Percentiles rank a stretch among this genome's conserved stretches.
These are phyloP conservation scores for Myodes glareolus DNA, from an alignment of 2,113 vertebrate species.

Conservation along the genomic window DNA sequence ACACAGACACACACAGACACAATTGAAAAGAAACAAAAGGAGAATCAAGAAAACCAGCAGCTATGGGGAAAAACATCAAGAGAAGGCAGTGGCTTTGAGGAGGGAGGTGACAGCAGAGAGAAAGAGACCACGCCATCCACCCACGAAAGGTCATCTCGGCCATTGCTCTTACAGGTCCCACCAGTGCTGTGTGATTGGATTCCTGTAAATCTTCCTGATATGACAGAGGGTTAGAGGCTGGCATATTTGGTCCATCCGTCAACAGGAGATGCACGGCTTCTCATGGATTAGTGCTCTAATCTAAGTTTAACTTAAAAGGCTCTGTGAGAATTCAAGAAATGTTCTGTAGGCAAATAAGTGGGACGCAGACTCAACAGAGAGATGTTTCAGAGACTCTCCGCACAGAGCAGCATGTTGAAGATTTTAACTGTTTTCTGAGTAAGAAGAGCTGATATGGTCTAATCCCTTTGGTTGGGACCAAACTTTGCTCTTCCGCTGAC, in stretches of 20 bases:
- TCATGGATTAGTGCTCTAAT: not conserved
- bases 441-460: not conserved
- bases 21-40: not conserved
- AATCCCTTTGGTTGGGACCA: not conserved
- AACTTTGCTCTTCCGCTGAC: not conserved
- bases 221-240: not conserved
- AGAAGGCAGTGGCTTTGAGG: not conserved
- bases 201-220: not conserved
- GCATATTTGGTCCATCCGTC: not conserved
- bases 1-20: not conserved
- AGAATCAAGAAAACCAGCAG: not conserved
- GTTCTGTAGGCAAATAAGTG: not conserved
- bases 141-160: not conserved
- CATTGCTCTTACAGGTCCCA: not conserved
- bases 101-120: not conserved
- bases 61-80: not conserved
- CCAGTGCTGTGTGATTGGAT: not conserved
- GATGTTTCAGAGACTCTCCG: not conserved
- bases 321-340: not conserved
- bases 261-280: not conserved
- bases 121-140: not conserved
- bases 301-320: not conserved
- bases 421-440: not conserved
- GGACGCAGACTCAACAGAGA: not conserved
- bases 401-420: no score